Conservation (phyloP, 2,113 vertebrate genomes). For the Terrapene triunguis region DNA sequence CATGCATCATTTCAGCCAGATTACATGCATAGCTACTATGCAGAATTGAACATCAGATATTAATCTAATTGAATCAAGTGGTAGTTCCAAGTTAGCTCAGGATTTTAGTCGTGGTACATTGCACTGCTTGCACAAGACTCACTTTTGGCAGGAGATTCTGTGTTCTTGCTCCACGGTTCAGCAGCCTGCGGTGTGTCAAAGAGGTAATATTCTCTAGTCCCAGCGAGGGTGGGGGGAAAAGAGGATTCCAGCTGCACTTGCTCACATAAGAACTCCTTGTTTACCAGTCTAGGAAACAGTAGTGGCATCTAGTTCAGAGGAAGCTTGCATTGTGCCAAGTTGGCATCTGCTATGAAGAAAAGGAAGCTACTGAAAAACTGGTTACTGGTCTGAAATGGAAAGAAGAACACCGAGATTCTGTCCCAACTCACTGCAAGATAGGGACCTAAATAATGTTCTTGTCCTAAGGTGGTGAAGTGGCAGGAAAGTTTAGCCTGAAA, state of each 20-base stretch:
- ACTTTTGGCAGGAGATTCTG: conserved; percentile 10
- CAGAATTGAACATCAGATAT: background rate
- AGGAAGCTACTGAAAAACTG: conserved; percentile 43
- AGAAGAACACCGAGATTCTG: background rate
- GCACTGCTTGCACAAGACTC: background rate
- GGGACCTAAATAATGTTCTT: background rate
- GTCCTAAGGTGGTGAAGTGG: background rate
- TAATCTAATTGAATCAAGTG: conserved; percentile 29
- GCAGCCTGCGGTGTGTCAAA: background rate
- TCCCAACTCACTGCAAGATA: background rate
- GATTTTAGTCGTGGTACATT: background rate
- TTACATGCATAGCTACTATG: background rate
- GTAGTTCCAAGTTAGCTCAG: background rate
- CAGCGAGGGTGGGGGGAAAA: conserved; percentile 4
- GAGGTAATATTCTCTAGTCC: conserved; percentile 2
- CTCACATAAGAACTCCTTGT: conserved; percentile 72
- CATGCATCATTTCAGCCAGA: background rate
- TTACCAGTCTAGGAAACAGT: conserved; percentile 59
- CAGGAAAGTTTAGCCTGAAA: background rate
- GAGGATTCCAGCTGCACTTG: conserved; percentile 66
- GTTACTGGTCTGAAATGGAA: background rate
- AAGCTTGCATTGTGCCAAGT: conserved; percentile 59
- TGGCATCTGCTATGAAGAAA: conserved; percentile 63
- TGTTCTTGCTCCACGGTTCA: background rate
- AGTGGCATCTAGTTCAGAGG: conserved; percentile 52